These are phyloP conservation scores for Leptobrachium ailaonicum DNA, from an alignment of 2,113 vertebrate genomes.

Conservation along the genomic window DNA sequence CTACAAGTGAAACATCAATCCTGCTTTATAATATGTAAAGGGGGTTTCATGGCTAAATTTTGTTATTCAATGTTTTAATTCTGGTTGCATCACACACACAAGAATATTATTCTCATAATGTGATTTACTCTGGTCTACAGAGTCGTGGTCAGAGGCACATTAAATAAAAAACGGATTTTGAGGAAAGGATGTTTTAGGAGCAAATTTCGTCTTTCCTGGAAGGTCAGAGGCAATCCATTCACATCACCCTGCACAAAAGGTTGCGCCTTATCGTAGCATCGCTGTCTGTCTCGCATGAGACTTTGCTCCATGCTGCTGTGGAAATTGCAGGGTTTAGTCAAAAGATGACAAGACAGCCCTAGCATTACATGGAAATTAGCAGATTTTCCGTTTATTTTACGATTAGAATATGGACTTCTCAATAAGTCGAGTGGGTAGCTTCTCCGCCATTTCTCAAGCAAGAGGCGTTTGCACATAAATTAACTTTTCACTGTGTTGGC, in stretches of 20 bases:
- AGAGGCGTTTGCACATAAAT: slow-evolving; percentile 65
- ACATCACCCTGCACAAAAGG: slow-evolving; percentile 47
- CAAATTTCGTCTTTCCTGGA: background rate
- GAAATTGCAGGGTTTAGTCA: slow-evolving; percentile 66
- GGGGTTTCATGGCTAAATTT: too few relatives aligned
- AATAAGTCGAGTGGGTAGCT: slow-evolving; percentile 58
- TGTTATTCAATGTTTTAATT: too few relatives aligned
- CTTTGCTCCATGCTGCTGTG: slow-evolving; percentile 45
- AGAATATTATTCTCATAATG: too few relatives aligned
- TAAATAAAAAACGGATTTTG: background rate
- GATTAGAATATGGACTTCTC: slow-evolving; percentile 56
- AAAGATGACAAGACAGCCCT: slow-evolving; percentile 61
- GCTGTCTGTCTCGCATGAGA: slow-evolving; percentile 42
- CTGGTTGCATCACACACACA: too few relatives aligned
- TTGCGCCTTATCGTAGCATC: background rate
- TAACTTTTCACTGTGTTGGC: slow-evolving; percentile 70
- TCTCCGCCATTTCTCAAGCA: slow-evolving; percentile 58
- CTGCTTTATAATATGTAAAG: too few relatives aligned
- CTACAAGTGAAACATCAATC: too few relatives aligned
- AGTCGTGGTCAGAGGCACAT: too few relatives aligned
- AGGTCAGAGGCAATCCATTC: slow-evolving; percentile 16
- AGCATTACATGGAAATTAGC: slow-evolving; percentile 70
- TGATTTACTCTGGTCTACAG: too few relatives aligned
- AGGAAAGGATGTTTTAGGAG: background rate
- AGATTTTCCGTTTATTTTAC: slow-evolving; percentile 45